These are phyloP conservation scores for Glossophaga mutica DNA, from an alignment of 2,797 vertebrate genomes.

Conservation along the genomic window DNA sequence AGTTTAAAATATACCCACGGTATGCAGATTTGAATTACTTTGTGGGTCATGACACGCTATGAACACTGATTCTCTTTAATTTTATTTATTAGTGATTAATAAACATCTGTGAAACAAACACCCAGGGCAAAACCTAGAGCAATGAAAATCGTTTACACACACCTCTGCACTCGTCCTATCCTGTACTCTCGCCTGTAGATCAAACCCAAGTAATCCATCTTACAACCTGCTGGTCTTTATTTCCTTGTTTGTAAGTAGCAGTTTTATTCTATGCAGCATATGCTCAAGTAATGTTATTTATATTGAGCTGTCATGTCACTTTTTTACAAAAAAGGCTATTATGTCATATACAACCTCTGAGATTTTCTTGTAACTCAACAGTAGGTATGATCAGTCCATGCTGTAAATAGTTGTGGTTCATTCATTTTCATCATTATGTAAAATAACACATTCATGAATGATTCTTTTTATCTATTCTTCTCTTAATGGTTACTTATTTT, in stretches of 20 bases:
- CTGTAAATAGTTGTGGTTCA: not conserved
- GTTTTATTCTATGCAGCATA: not conserved
- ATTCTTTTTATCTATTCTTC: not conserved
- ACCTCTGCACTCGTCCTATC: not conserved
- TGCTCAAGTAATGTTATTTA: not conserved
- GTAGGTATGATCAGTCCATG: not conserved
- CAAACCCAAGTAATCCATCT: not conserved
- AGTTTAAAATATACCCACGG: not conserved
- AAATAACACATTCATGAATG: not conserved
- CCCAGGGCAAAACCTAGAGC: not conserved
- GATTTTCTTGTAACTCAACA: not conserved
- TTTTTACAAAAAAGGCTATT: not conserved
- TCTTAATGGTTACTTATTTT: not conserved
- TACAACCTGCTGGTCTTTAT: not conserved
- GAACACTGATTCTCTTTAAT: not conserved
- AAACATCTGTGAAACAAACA: not conserved
- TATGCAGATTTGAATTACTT: not conserved
- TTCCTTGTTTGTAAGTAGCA: not conserved
- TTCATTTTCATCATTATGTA: slow-evolving; percentile 3
- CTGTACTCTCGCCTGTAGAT: not conserved
- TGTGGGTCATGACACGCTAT: not conserved
- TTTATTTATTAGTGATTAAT: not conserved
- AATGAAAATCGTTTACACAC: not conserved
- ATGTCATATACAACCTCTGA: not conserved
- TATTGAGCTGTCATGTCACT: not conserved